phyloP scores from a whole-genome alignment of 2,888 invertebrate genomes.

The Eulithis prunata region DNA sequence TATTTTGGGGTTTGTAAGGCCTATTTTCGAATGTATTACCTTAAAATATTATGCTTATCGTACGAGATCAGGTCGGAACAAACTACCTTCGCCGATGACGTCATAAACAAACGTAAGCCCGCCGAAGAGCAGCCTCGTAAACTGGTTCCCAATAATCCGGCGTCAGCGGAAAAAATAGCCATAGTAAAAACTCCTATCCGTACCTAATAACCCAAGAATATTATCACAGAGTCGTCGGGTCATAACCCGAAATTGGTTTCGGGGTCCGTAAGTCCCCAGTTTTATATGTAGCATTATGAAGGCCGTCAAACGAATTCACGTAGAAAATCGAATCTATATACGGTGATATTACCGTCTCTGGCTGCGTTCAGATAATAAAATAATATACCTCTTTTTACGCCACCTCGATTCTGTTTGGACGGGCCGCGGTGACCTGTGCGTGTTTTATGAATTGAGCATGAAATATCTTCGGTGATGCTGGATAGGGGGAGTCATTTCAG shows the following conservation, averaged over 20 bases:
- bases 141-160: conserved; percentile 78
- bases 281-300: conserved; percentile 85
- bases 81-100: conserved; percentile 56
- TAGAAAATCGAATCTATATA: conserved; percentile 86
- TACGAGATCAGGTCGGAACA: conserved; percentile 20
- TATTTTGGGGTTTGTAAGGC: too few relatives aligned
- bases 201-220: conserved; percentile 85
- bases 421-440: conserved; percentile 47
- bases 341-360: conserved; percentile 81
- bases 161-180: conserved; percentile 83
- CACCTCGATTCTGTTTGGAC: conserved; percentile 56
- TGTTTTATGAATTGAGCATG: conserved; percentile 35
- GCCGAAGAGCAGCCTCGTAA: conserved; percentile 72
- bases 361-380: conserved; percentile 82
- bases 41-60: neutral
- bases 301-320: conserved; percentile 86
- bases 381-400: conserved; percentile 81
- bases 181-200: conserved; percentile 84
- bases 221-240: conserved; percentile 85
- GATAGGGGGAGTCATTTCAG: conserved; percentile 7
- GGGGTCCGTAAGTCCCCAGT: conserved; percentile 85
- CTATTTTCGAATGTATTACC: neutral
- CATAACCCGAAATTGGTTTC: conserved; percentile 85
- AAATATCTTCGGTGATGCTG: conserved; percentile 15
- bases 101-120: conserved; percentile 75